These are phyloP conservation scores for Pyrocephalus nanus DNA, from an alignment of 2,797 vertebrate genomes.

Conservation along the genomic window DNA sequence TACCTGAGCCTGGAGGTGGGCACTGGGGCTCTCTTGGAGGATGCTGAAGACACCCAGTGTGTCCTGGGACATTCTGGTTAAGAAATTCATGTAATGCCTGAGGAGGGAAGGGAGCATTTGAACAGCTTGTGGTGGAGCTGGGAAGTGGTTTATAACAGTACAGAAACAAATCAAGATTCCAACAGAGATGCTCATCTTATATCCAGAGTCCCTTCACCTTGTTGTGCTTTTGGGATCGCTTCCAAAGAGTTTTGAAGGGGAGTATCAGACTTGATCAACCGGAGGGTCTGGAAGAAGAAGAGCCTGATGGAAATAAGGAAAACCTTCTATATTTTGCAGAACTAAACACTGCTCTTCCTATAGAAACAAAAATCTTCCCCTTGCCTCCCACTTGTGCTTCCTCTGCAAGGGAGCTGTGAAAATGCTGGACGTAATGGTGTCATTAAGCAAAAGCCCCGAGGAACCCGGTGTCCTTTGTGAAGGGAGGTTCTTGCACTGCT, in stretches of 20 bases:
- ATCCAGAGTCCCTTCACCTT: not conserved
- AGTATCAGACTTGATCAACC: not conserved
- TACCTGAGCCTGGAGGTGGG: not conserved
- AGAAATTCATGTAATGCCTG: not conserved
- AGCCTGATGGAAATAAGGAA: not conserved
- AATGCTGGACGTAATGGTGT: not conserved
- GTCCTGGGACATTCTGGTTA: not conserved
- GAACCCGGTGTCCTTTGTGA: not conserved
- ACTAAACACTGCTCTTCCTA: not conserved
- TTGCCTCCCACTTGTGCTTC: not conserved
- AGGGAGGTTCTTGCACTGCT: not conserved
- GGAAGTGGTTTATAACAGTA: not conserved
- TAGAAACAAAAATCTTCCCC: not conserved
- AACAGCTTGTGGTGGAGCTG: not conserved
- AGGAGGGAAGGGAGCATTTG: not conserved
- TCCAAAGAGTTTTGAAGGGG: not conserved
- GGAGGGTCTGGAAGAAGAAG: not conserved
- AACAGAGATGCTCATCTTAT: not conserved
- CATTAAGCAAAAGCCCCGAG: constrained; percentile 14
- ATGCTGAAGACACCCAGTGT: not conserved
- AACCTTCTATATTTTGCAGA: not conserved
- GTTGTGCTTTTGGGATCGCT: not conserved
- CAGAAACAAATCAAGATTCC: not conserved
- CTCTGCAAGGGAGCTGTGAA: not conserved
- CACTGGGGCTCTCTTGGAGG: not conserved